These are phyloP conservation scores for Ophioninae sp. DNA, from an alignment of 2,888 invertebrate genomes.

Conservation along the genomic window DNA sequence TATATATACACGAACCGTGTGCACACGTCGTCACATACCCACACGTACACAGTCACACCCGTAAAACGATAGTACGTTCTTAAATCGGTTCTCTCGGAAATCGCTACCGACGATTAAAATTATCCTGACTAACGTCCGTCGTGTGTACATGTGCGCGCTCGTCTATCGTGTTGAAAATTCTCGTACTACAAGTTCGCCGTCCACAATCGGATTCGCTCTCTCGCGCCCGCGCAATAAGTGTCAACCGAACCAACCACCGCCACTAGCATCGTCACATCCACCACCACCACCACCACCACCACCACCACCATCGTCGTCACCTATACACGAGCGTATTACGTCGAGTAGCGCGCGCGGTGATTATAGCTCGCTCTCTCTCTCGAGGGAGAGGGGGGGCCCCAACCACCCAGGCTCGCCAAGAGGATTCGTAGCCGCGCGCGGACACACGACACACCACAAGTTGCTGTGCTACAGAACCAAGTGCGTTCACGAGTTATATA, in stretches of 20 bases:
- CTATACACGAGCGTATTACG: constrained; percentile 37
- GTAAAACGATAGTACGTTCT: neutral
- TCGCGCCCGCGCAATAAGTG: constrained; percentile 62
- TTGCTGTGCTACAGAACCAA: constrained; percentile 31
- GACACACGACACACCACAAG: constrained; percentile 13
- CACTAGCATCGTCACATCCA: neutral
- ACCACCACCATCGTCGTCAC: constrained; percentile 28
- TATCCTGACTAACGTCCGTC: constrained; percentile 27
- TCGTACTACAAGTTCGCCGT: constrained; percentile 12
- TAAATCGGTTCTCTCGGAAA: neutral
- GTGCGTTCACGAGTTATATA: constrained; percentile 8
- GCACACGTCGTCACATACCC: constrained; percentile 12
- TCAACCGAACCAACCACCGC: constrained; percentile 51
- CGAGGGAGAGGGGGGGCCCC: neutral
- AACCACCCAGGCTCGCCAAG: constrained; percentile 35
- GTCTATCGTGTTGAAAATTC: constrained; percentile 52
- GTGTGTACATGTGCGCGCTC: constrained; percentile 62
- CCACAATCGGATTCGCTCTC: constrained; percentile 27
- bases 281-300: neutral
- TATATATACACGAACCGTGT: constrained; percentile 31
- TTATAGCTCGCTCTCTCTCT: constrained; percentile 30
- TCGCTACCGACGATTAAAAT: constrained; percentile 20
- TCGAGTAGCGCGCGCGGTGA: constrained; percentile 32
- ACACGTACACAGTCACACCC: neutral
- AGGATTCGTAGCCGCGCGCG: constrained; percentile 22